Conservation (phyloP, 2,888 invertebrate species). For the Stenchaetothrips biformis region DNA sequence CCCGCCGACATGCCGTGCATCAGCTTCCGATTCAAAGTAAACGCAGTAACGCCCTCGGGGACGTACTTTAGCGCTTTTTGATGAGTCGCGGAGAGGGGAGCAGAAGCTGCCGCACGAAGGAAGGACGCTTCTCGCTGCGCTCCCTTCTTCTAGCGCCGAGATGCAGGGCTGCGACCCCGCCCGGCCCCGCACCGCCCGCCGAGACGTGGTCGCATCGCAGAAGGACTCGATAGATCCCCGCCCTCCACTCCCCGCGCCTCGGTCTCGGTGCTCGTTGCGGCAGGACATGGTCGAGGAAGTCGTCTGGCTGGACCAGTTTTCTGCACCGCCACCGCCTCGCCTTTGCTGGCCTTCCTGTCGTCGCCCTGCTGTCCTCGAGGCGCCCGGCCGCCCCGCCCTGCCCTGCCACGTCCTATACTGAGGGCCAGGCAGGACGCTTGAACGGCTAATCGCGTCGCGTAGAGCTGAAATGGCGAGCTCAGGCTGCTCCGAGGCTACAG, state of each 20-base stretch:
- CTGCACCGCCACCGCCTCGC: background rate
- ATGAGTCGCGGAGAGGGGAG: too few species aligned
- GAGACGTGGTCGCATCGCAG: background rate
- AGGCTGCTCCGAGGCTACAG: background rate
- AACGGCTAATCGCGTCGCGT: background rate
- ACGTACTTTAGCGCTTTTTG: too few species aligned
- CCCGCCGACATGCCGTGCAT: conserved; percentile 1
- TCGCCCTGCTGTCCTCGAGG: too few species aligned
- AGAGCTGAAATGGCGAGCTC: background rate
- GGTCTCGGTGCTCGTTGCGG: background rate
- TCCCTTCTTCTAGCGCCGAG: background rate
- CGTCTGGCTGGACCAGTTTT: background rate
- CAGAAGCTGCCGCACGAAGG: background rate
- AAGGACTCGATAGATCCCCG: background rate
- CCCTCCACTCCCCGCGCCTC: too few species aligned
- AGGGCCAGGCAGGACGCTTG: background rate
- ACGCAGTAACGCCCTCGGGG: background rate
- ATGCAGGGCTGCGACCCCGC: background rate
- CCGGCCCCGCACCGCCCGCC: background rate
- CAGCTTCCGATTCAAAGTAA: background rate
- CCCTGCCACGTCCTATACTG: background rate
- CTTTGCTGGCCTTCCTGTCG: too few species aligned
- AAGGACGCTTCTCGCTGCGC: background rate
- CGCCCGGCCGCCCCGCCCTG: background rate
- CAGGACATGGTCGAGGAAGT: background rate